Evolutionary conservation across 2,113 vertebrate species (phyloP).

Genomic region (Tympanuchus pallidicinctus): DNA sequence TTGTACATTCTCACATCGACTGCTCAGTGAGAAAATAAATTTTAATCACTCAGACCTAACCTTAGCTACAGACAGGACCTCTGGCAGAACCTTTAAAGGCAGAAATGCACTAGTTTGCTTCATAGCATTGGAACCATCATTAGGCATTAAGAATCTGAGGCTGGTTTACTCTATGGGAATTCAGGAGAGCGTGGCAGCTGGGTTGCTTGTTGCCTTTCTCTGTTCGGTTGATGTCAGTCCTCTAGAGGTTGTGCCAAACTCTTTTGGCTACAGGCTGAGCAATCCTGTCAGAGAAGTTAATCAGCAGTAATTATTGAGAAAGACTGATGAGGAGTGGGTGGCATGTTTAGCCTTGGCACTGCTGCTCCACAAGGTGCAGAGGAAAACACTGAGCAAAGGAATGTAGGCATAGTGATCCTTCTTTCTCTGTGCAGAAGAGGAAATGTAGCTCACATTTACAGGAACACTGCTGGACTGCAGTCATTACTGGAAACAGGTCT

Average conservation of each 20-base stretch:
- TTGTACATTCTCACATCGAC: not conserved
- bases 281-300: not conserved
- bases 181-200: not conserved
- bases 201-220: not conserved
- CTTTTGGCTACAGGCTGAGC: not conserved
- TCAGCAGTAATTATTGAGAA: not conserved
- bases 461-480: not conserved
- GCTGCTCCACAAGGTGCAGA: not conserved
- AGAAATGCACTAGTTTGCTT: not conserved
- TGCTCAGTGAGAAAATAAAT: not conserved
- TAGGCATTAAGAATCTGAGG: not conserved
- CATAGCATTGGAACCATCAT: not conserved
- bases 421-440: not conserved
- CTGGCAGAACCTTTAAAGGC: not conserved
- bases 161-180: not conserved
- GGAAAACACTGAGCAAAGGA: not conserved
- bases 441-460: not conserved
- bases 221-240: not conserved
- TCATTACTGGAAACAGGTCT: not conserved
- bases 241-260: not conserved
- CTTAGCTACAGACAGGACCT: not conserved
- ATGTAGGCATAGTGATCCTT: fast-evolving
- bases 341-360: not conserved
- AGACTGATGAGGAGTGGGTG: not conserved
- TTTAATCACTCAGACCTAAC: not conserved